A percentile compares a stretch with the other conserved stretches of the same genome.
phyloP scores from a whole-genome alignment of 2,113 vertebrate species.

The Anolis carolinensis region DNA sequence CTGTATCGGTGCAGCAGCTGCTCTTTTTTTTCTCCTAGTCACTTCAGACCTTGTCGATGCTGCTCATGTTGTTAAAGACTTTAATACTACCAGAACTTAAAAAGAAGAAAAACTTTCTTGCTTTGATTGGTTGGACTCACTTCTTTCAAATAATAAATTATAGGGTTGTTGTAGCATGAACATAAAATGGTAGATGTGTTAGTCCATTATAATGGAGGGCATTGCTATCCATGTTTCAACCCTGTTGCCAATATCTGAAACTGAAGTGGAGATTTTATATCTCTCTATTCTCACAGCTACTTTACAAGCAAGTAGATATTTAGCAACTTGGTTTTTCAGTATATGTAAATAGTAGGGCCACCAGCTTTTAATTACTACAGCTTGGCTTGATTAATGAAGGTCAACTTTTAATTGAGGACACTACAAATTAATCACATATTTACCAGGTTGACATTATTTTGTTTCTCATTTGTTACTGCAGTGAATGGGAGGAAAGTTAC shows the following conservation, averaged over 20 bases:
- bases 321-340: background rate
- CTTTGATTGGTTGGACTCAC: background rate
- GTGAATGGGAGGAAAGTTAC: background rate
- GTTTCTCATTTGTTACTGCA: background rate
- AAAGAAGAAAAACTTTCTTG: background rate
- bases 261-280: background rate
- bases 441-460: background rate
- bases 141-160: background rate
- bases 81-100: background rate
- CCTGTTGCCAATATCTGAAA: background rate
- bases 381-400: background rate
- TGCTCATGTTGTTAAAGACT: background rate
- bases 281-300: background rate
- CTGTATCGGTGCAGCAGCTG: background rate
- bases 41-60: too few relatives aligned
- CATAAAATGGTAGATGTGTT: background rate
- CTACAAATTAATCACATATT: background rate
- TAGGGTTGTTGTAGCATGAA: background rate
- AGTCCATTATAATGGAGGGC: background rate
- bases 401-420: background rate
- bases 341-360: background rate
- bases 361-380: background rate
- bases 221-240: background rate
- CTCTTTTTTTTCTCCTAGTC: background rate
- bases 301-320: background rate